Percentiles rank a stretch among this genome's conserved stretches.
phyloP scores from a whole-genome alignment of 2,888 invertebrate species.

The Eristalis tenax region DNA sequence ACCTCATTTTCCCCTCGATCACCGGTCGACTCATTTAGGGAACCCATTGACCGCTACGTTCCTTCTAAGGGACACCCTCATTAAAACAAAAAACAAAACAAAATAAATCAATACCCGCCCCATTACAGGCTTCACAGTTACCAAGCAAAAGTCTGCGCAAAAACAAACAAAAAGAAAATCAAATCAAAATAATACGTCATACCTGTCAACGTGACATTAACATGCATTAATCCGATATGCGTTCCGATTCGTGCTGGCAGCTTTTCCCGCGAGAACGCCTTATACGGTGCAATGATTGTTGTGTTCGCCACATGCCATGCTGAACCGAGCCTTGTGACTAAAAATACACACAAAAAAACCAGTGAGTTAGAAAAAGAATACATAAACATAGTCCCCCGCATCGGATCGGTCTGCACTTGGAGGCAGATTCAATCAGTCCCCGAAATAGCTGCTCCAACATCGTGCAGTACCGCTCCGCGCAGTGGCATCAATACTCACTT shows the following conservation, averaged over 20 bases:
- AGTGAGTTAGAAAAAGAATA: neutral
- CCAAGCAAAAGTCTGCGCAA: neutral
- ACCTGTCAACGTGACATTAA: conserved; percentile 97
- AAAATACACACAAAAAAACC: conserved; percentile 43
- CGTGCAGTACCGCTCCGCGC: neutral
- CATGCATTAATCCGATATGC: conserved; percentile 94
- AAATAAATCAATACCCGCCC: too few relatives aligned
- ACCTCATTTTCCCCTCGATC: too few relatives aligned
- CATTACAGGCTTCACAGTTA: too few relatives aligned
- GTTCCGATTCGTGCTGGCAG: conserved; percentile 94
- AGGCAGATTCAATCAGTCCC: neutral
- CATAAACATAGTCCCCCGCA: conserved; percentile 1
- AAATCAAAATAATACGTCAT: conserved; percentile 74
- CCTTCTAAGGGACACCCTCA: too few relatives aligned
- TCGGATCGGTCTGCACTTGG: neutral
- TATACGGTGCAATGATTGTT: conserved; percentile 91
- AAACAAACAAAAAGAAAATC: neutral
- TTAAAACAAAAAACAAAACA: too few relatives aligned
- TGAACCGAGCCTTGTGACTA: conserved; percentile 94
- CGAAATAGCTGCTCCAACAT: conserved; percentile 29
- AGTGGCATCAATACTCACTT: conserved; percentile 85
- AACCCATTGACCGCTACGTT: too few relatives aligned
- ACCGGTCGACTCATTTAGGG: too few relatives aligned
- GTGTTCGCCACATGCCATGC: conserved; percentile 95
- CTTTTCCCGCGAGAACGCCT: conserved; percentile 94